phyloP scores from a whole-genome alignment of 64 coral and sea anemone genomes.

The Dendronephthya gigantea region DNA sequence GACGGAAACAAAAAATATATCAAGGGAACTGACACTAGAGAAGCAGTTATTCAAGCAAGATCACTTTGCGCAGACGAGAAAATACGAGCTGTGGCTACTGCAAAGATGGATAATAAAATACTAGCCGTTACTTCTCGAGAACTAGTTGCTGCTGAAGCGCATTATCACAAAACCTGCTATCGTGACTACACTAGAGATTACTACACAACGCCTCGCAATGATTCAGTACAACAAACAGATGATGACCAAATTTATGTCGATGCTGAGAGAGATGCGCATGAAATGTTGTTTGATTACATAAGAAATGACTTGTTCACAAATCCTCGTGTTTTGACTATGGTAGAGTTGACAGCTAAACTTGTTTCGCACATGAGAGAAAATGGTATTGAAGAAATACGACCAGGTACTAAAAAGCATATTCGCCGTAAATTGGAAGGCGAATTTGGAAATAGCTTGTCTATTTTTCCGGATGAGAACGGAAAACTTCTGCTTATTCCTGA shows the following conservation, averaged over 20 bases:
- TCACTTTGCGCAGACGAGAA: constrained; percentile 31
- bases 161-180: constrained; percentile 49
- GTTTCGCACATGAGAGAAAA: not conserved
- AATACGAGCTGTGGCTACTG: constrained; percentile 13
- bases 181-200: constrained; percentile 37
- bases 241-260: constrained; percentile 28
- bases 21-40: constrained; percentile 29
- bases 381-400: not conserved
- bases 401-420: constrained; percentile 27
- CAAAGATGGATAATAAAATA: constrained; percentile 37
- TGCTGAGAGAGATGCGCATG: constrained; percentile 1
- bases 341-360: constrained; percentile 4
- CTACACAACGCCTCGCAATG: constrained; percentile 16
- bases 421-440: constrained; percentile 23
- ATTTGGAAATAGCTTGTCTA: constrained; percentile 20
- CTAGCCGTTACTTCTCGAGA: constrained; percentile 40
- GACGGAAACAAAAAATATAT: constrained; percentile 32
- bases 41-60: constrained; percentile 27
- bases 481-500: constrained; percentile 20
- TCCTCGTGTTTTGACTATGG: constrained; percentile 11
- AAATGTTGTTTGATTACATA: constrained; percentile 33
- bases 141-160: constrained; percentile 44
- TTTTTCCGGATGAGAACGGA: constrained; percentile 25
- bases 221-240: not conserved
- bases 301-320: constrained; percentile 6